Evolutionary conservation across 2,113 vertebrate genomes (phyloP), one percentile per base, ranked within the genome.

Genomic region (Embiotoca jacksoni): DNA sequence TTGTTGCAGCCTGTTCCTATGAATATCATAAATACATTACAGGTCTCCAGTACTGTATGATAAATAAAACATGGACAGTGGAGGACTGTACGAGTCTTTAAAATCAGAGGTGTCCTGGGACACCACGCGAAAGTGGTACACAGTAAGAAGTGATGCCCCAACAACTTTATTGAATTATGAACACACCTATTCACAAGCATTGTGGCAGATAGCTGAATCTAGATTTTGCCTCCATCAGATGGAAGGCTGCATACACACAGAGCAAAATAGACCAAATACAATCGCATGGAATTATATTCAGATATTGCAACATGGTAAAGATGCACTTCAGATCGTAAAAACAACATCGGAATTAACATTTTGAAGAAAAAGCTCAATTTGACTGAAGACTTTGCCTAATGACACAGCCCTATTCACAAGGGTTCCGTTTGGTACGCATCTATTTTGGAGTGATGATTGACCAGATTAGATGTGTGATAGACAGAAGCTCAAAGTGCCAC

Each of bases 21-120:
- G 81, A 86, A 85, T 84, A 78, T 76, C 78, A 88, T 85, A 64
- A 92, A 90, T 88, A 84, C 32, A 78, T 88, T 46, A 88, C 36
- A 52, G 39, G n/a, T 67, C 71, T 72, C 33, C 57, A 46, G 67
- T 81, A 59, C 66, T 59, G 68, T 63, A 68, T 30, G 31, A 88
- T 89, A 74, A 89, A 91, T 88, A 87, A 90, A 89, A 88, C 64
- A 88, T 88, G 82, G 61, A 57, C 63, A 63, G 44, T 37, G 31
- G 63, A 62, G 31, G 52, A 57, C 69, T 33, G 77, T 46, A 57
- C 41, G 23, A 75, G 56, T 74, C 72, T 71, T 75, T 89, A 55
- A 78, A 77, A 78, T 82, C 72, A 77, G 16, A 62, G 31, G 58
- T 58, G 74, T 83, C 75, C 82, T 72, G 81, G 79, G 88, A 92